Evolutionary conservation across 2,113 vertebrate species (phyloP), one percentile per base, ranked within the genome.

Genomic region (Heterotis niloticus): DNA sequence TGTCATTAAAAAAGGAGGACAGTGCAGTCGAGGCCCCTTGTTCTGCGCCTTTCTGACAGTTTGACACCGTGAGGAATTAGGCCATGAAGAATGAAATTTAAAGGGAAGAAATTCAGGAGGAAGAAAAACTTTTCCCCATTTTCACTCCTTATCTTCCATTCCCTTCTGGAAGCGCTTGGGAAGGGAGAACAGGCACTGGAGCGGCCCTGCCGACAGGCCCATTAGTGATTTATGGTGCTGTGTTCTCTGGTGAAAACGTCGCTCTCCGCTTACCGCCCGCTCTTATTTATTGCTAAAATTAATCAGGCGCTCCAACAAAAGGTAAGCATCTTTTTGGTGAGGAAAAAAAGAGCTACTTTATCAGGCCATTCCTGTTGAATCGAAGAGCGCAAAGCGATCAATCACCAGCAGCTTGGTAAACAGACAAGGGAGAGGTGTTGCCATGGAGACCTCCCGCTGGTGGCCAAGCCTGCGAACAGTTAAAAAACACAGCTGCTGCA

Each of bases 261-360:
- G 4, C 5, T 18, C 24, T 59, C 54, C 16, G 4, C 12, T 69
- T 23, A n/a, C 56, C 17, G 52, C 79, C 24, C 12, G n/a, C 24
- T 65, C 56, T 80, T 74, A 75, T 75, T 75, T 75, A 65, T 75
- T 75, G 51, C 51, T n/a, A 20, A 76, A 64, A 76, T 76, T n/a
- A 76, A 64, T 64, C 64, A 44, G 72, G 44, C 64, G 17, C 65
- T 12, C 79, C 29, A 23, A 77, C 66, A 77, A 64, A 64, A 76
- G 65, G 66, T 18, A 52, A 71, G 78, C 13, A 16, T 51, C 77
- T 51, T 44, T 69, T 71, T 7, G 68, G 68, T 34, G 28, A n/a
- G 18, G 62, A 14, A 68, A 68, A 68, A 68, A n/a, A 34, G 56
- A n/a, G 17, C 23, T 29, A 34, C 14, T 70, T 80, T 76, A 51